Evolutionary conservation across 2,797 vertebrate species (phyloP), one percentile per base, ranked within the genome.

Genomic region (Graptemys geographica): DNA sequence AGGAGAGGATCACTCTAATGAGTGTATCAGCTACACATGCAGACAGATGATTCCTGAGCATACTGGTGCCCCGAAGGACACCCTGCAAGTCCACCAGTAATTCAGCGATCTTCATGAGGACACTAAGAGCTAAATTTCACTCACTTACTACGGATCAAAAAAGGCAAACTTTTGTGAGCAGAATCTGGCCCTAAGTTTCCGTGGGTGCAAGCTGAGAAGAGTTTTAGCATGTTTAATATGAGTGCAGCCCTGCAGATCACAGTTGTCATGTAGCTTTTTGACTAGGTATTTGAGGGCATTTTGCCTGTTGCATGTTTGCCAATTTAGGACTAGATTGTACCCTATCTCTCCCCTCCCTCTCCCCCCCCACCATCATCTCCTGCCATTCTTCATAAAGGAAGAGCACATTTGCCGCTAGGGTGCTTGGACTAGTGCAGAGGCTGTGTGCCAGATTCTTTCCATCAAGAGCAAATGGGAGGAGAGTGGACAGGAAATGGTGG

Each of bases 11-110:
- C 59, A 62, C 59, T 33, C 3, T 62, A 18, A 33, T 62, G 11
- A 62, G 62, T 84, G 13, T 3, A 16, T 86, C 47, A 83, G n/a
- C 6, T 84, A 55, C 31, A 59, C 31, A 52, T 91, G 86, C 8
- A 56, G 59, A 31, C 2, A 2, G 76, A n/a, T 57, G 59, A 16
- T 6, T 25, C 7, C 56, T 28, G 51, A 11, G 27, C 1, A 0
- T 15, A 16, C 3, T 57, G 15, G 15, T 65, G 49, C n/a, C 5
- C 49, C 10, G 79, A 41, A 59, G 33, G 8, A 88, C 13, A 12
- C 53, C 69, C 16, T 47, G 7, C 4, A 13, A 5, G 13, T 33
- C 6, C 31, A 62, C 6, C 31, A 33, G 31, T 62, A 62, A 62
- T 62, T 33, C 5, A 78, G 19, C 11, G 25, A 33, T 2, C 31